Evolutionary conservation across 1,140 invertebrate species (phyloP), one percentile per base, ranked within the genome.

Genomic region (Caenorhabditis remanei): DNA sequence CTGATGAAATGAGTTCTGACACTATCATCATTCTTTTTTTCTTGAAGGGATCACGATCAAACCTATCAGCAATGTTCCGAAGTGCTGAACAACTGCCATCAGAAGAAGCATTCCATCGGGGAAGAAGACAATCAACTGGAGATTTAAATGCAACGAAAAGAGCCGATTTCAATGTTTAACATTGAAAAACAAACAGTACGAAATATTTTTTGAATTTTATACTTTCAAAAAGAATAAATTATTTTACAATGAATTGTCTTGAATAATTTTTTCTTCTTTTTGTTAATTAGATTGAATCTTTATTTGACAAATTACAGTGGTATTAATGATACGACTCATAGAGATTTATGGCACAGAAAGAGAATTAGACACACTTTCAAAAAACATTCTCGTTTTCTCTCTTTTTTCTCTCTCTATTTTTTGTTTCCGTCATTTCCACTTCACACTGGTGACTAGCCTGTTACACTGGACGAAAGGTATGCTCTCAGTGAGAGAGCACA

Each of bases 401-500:
- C 67, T 43, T 48, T 32, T 75, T 19, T 48, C 61, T 65, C 61
- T 65, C 61, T 65, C 32, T 7, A 32, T 65, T 41, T 65, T 41
- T 40, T 40, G 21, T 65, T 32, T 65, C 61, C 61, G 61, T 65
- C 67, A 46, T 48, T 75, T 75, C 67, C 40, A 75, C 43, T 48
- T 75, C 24, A 75, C 67, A 75, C 67, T 75, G 67, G 43, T 75
- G 56, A 58, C 43, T 48, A 46, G 67, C 61, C 61, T 75, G 67
- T 75, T 75, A 75, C 67, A 75, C 67, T 75, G 67, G 43, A 19
- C 67, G 67, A 75, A 65, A 65, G 32, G 61, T 65, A 75, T 75
- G 67, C 67, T 75, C 67, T 5, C 32, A 32, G 16, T 53, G 50
- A 65, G 61, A 65, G 21, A 65, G 61, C 61, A 65, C 21, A 65